These are phyloP conservation scores for Ditylenchus weischeri DNA, from an alignment of 2,888 invertebrate species.

Conservation along the genomic window DNA sequence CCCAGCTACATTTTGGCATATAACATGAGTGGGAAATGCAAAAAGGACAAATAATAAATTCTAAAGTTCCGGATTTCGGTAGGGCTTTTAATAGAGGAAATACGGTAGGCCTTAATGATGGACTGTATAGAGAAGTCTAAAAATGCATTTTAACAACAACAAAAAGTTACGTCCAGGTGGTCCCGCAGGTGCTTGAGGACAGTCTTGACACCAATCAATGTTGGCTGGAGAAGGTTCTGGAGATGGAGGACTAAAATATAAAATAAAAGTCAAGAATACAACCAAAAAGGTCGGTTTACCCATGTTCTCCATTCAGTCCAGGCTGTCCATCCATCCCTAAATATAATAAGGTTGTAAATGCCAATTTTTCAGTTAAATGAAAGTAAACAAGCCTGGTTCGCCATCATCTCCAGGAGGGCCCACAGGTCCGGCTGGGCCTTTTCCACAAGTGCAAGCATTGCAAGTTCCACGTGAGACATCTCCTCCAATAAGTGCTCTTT, in stretches of 20 bases:
- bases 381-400: slow-evolving; percentile 18
- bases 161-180: slow-evolving; percentile 18
- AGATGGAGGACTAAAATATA: slow-evolving; percentile 12
- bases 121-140: no score
- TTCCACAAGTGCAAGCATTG: slow-evolving; percentile 23
- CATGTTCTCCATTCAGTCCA: slow-evolving; percentile 17
- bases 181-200: slow-evolving; percentile 22
- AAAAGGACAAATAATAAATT: no score
- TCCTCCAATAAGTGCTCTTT: no score
- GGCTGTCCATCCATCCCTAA: slow-evolving; percentile 19
- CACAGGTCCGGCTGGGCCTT: slow-evolving; percentile 20
- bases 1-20: no score
- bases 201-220: slow-evolving; percentile 21
- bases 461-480: no score
- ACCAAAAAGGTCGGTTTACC: background rate
- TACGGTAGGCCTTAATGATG: no score
- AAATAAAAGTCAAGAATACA: no score
- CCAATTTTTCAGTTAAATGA: background rate
- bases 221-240: slow-evolving; percentile 15
- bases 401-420: slow-evolving; percentile 27
- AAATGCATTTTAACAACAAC: no score
- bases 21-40: no score
- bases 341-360: slow-evolving; percentile 3
- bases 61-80: no score
- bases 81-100: no score